Conservation (phyloP, 2,888 invertebrate species). For the Ethmia dodecea region DNA sequence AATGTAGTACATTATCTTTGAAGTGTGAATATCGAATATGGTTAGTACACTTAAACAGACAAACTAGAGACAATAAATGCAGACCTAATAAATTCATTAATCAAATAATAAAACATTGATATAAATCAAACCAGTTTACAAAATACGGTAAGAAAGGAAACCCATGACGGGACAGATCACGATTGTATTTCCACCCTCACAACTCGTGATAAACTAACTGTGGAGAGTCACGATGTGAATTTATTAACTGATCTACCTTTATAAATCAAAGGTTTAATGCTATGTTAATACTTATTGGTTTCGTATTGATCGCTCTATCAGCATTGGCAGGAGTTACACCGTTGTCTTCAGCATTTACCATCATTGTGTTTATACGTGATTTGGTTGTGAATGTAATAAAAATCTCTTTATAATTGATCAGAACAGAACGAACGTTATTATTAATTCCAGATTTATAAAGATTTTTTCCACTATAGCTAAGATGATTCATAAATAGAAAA, state of each 20-base stretch:
- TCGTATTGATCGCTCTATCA: constrained; percentile 29
- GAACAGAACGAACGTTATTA: too few species aligned
- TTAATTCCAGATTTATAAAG: too few species aligned
- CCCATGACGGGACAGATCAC: constrained; percentile 29
- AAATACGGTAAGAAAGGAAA: constrained; percentile 33
- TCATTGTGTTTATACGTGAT: too few species aligned
- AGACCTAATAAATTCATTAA: constrained; percentile 44
- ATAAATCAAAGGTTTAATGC: constrained; percentile 44
- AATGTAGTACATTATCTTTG: background rate
- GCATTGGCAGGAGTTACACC: background rate
- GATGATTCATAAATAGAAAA: too few species aligned
- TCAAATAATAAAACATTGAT: constrained; percentile 30
- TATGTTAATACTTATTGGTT: constrained; percentile 46
- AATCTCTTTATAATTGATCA: too few species aligned
- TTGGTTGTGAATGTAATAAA: too few species aligned
- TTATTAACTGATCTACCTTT: constrained; percentile 52
- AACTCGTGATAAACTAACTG: constrained; percentile 46
- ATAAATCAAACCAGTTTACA: constrained; percentile 43
- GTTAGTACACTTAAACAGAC: background rate
- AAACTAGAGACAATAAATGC: background rate
- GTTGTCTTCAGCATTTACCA: background rate
- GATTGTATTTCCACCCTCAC: constrained; percentile 19
- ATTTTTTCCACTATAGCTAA: too few species aligned
- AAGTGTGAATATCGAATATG: background rate
- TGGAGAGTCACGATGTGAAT: constrained; percentile 57